phyloP scores from a whole-genome alignment of 2,888 invertebrate species.

The Elgonia sp. region DNA sequence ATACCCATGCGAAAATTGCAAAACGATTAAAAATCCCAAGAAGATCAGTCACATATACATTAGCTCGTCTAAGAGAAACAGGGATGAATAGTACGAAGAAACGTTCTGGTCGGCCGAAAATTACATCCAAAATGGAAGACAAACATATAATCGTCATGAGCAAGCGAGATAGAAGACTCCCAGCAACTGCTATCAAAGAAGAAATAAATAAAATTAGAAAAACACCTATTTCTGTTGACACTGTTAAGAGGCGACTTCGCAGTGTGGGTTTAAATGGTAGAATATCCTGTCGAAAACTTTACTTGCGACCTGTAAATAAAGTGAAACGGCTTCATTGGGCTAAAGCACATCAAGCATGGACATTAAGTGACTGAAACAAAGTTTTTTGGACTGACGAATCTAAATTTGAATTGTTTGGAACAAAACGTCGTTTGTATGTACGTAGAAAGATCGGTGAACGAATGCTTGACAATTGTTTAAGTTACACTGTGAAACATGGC shows the following conservation, averaged over 20 bases:
- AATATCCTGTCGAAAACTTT: slow-evolving; percentile 41
- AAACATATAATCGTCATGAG: slow-evolving; percentile 30
- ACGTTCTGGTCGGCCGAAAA: slow-evolving; percentile 11
- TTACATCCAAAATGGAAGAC: slow-evolving; percentile 18
- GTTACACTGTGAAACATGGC: slow-evolving; percentile 75
- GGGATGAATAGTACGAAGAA: slow-evolving; percentile 25
- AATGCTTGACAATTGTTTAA: slow-evolving; percentile 47
- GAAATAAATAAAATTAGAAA: slow-evolving; percentile 50
- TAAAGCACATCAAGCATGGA: slow-evolving; percentile 66
- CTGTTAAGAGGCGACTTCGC: slow-evolving; percentile 30
- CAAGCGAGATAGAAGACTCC: slow-evolving; percentile 41
- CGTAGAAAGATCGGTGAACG: slow-evolving; percentile 37
- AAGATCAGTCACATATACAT: slow-evolving; percentile 19
- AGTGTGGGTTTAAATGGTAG: slow-evolving; percentile 19
- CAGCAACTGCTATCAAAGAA: slow-evolving; percentile 20
- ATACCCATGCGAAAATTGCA: slow-evolving; percentile 40
- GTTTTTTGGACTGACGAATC: slow-evolving; percentile 74
- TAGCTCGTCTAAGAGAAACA: slow-evolving; percentile 33
- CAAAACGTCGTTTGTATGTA: slow-evolving; percentile 49
- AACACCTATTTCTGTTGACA: slow-evolving; percentile 41
- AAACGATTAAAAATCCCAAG: slow-evolving; percentile 43
- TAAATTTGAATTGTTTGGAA: slow-evolving; percentile 70
- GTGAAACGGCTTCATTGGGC: slow-evolving; percentile 69
- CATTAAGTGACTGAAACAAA: slow-evolving; percentile 59
- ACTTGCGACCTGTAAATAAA: slow-evolving; percentile 39